These are phyloP conservation scores for Sarcophaga rosellei DNA, from an alignment of 2,888 invertebrate genomes.

Conservation along the genomic window DNA sequence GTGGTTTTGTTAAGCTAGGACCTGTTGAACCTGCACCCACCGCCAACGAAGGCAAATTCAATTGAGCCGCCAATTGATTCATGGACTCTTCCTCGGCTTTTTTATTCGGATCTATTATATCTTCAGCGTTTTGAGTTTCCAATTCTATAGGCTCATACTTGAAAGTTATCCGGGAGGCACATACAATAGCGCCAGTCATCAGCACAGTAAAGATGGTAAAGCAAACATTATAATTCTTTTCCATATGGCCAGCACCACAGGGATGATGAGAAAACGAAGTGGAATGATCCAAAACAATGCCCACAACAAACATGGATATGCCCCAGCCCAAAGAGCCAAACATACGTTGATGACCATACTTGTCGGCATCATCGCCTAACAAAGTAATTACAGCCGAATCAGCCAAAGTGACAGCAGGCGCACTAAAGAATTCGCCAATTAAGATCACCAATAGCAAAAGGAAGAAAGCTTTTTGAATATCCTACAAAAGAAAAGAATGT, in stretches of 20 bases:
- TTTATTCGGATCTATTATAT: conserved; percentile 77
- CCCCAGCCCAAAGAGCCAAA: conserved; percentile 99
- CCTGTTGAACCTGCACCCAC: conserved; percentile 80
- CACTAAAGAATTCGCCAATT: conserved; percentile 98
- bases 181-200: conserved; percentile 96
- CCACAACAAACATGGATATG: conserved; percentile 98
- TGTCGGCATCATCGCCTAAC: conserved; percentile 93
- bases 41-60: conserved; percentile 90
- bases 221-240: conserved; percentile 99
- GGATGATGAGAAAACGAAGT: conserved; percentile 97
- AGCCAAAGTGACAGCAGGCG: conserved; percentile 96
- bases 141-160: conserved; percentile 83
- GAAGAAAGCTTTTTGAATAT: conserved; percentile 98
- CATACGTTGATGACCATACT: conserved; percentile 98
- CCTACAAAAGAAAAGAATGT: conserved; percentile 79
- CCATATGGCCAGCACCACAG: conserved; percentile 92
- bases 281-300: conserved; percentile 96
- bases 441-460: conserved; percentile 94
- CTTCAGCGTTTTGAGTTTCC: conserved; percentile 80
- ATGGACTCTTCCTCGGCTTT: conserved; percentile 90
- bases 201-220: conserved; percentile 98
- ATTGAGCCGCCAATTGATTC: conserved; percentile 91
- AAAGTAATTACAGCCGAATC: conserved; percentile 95
- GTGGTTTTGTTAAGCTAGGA: conserved; percentile 68
- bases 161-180: conserved; percentile 90